Base-by-base conservation (phyloP, 2,113 vertebrate genomes). In the Melozone crissalis region DNA sequence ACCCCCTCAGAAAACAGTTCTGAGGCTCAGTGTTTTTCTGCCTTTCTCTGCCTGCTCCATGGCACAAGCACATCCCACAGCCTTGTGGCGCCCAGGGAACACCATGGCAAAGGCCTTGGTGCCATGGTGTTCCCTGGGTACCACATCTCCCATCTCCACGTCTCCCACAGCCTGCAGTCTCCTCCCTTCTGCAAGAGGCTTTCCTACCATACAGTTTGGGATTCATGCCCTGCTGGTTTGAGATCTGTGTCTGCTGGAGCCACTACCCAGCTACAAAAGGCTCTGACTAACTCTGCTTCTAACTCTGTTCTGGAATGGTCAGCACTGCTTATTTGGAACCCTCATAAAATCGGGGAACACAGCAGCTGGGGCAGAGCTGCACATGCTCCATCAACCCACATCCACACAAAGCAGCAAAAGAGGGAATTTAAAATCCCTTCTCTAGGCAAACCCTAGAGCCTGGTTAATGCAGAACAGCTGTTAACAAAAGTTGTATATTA, bases 11-110 rank as follows among this genome's bases (percentile, higher is more conserved):
- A 15, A 77, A 21, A 43, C 27, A 67, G 24, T 21, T 54, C 9
- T 6, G 14, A 67, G 23, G 43, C 23, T 31, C 5, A 2, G 20
- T 18, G 46, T 31, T 54, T 30, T 72, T 22, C 66, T 35, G 63
- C 65, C 35, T 18, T 71, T 65, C 78, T 71, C 8, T 17, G 37
- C 58, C 33, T 10, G 20, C 41, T 33, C 47, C 11, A 4, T 7
- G 31, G 55, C 72, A 74, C 37, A 30, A 55, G 26, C 11, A 62
- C 37, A 23, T 22, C 74, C 49, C 43, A 4, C 33, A 15, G 43
- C 44, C 24, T 27, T 3, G 0, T 6, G 58, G 0, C 77, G 57
- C 39, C 39, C 89, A 31, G 1, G 2, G 0, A 2, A 3, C 52
- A 57, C 14, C 27, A 31, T 0, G n/a, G 31, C 66, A 49, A 49